phyloP scores from a whole-genome alignment of 2,113 vertebrate genomes.

The Ginglymostoma cirratum region DNA sequence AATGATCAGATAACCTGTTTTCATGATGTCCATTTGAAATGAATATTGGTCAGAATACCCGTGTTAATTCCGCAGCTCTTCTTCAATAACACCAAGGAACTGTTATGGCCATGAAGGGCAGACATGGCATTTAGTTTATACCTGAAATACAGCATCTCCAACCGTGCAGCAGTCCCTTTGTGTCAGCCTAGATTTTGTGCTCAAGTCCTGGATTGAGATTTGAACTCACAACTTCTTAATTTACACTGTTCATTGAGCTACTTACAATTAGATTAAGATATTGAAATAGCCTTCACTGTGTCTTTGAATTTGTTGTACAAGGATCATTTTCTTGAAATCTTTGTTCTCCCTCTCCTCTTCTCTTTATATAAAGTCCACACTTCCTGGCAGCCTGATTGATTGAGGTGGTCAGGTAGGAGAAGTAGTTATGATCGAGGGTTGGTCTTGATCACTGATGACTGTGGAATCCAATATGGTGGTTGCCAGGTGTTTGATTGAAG shows the following conservation, averaged over 20 bases:
- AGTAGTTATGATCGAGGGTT: too few species aligned
- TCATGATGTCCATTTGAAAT: too few species aligned
- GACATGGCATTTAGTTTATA: background rate
- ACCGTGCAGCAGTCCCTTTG: background rate
- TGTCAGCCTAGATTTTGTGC: background rate
- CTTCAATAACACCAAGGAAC: background rate
- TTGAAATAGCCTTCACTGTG: background rate
- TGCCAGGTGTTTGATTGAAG: too few species aligned
- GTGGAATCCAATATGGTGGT: too few species aligned
- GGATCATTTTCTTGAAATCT: background rate
- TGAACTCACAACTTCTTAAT: background rate
- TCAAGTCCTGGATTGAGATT: background rate
- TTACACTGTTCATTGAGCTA: background rate
- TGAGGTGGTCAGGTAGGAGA: too few species aligned
- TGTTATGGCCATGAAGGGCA: background rate
- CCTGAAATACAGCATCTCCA: background rate
- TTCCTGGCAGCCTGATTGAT: too few species aligned
- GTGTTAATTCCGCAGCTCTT: background rate
- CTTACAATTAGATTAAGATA: background rate
- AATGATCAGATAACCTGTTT: background rate
- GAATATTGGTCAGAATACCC: background rate
- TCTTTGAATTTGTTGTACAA: background rate
- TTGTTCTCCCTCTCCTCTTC: background rate
- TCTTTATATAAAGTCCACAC: too few species aligned
- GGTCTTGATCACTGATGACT: too few species aligned